These are phyloP conservation scores for Nothoprocta pentlandii DNA, from an alignment of 2,113 vertebrate genomes.

Conservation along the genomic window DNA sequence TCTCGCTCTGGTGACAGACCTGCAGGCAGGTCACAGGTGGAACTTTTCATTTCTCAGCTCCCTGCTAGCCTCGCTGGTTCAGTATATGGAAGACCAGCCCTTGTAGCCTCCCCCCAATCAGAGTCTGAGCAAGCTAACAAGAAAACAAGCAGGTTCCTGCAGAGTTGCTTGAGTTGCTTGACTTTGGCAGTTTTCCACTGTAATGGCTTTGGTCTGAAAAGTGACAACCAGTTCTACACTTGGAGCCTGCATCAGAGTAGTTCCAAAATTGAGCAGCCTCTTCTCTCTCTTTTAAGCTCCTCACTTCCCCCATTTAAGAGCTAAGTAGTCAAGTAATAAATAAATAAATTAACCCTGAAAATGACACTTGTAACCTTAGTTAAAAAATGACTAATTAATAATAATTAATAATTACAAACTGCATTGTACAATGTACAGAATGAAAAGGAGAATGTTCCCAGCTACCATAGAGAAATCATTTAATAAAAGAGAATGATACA, in stretches of 20 bases:
- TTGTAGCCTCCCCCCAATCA: background rate
- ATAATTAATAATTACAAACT: background rate
- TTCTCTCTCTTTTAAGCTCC: background rate
- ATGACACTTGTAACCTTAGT: background rate
- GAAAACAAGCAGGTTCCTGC: background rate
- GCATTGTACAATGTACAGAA: background rate
- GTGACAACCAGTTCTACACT: background rate
- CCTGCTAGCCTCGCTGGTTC: rapidly evolving
- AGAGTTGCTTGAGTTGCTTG: background rate
- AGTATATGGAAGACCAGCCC: background rate
- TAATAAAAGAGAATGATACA: background rate
- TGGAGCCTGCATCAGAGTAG: background rate
- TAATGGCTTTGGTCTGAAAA: background rate
- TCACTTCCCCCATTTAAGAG: background rate
- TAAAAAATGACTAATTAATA: conserved; percentile 27
- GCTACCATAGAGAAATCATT: background rate
- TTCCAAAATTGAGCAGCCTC: background rate
- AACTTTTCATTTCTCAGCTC: background rate
- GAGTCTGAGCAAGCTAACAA: background rate
- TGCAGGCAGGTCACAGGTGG: background rate
- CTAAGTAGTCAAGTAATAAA: background rate
- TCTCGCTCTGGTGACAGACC: background rate
- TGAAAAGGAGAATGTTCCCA: background rate
- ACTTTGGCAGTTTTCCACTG: background rate
- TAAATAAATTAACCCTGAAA: background rate